Percentiles rank a stretch among this genome's conserved stretches.
Conservation (phyloP, 2,888 invertebrate genomes). For the Lepidochrysops patricia region DNA sequence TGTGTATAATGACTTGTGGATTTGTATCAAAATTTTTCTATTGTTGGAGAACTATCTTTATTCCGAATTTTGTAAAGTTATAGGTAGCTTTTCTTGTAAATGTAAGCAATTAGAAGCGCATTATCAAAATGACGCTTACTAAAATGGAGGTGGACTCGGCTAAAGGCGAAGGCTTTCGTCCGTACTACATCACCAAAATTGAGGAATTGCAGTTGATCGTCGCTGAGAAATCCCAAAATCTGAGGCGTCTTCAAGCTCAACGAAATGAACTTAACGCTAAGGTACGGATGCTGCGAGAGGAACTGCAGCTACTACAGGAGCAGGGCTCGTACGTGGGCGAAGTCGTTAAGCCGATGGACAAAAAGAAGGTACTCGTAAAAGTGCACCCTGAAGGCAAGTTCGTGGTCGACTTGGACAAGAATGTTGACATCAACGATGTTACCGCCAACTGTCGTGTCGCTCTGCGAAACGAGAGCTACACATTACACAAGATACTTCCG, state of each 20-base stretch:
- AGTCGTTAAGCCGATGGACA: constrained; percentile 99
- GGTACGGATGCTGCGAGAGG: constrained; percentile 98
- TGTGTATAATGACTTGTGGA: not conserved
- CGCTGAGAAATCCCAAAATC: constrained; percentile 97
- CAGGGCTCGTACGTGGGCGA: constrained; percentile 99
- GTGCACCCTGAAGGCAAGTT: constrained; percentile 99
- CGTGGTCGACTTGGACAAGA: constrained; percentile 98
- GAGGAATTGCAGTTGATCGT: constrained; percentile 97
- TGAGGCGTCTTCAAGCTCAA: constrained; percentile 97
- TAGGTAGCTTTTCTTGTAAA: constrained; percentile 3
- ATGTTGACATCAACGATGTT: constrained; percentile 98
- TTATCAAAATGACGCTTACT: constrained; percentile 52
- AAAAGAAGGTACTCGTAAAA: constrained; percentile 99
- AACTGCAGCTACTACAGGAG: constrained; percentile 95
- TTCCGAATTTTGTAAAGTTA: constrained; percentile 14
- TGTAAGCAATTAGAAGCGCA: constrained; percentile 22
- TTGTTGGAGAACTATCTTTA: not conserved
- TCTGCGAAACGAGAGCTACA: constrained; percentile 97
- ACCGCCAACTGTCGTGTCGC: constrained; percentile 98
- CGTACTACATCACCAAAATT: constrained; percentile 98
- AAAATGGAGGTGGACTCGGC: constrained; percentile 83
- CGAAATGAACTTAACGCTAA: constrained; percentile 99
- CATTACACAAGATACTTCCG: constrained; percentile 97
- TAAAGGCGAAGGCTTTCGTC: constrained; percentile 92
- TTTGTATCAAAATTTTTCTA: not conserved